Percentiles rank a stretch among this genome's conserved stretches.
phyloP scores from a whole-genome alignment of 2,113 vertebrate species.

The Suricata suricatta region DNA sequence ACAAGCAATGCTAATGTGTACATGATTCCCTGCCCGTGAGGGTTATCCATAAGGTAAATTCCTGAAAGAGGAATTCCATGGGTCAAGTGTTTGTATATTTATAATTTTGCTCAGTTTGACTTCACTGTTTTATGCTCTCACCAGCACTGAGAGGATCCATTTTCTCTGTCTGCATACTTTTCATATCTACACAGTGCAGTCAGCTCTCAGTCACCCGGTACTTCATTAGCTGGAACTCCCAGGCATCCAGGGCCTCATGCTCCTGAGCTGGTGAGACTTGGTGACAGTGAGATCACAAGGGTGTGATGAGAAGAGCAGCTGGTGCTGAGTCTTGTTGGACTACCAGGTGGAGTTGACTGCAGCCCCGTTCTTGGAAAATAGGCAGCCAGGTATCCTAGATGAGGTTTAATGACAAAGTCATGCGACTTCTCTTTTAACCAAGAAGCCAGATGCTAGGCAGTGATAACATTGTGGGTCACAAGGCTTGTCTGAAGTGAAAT shows the following conservation, averaged over 20 bases:
- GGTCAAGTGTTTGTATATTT: background rate
- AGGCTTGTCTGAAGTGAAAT: background rate
- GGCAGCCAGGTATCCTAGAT: background rate
- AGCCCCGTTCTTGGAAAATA: background rate
- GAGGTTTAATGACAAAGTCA: background rate
- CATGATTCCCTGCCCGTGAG: rapidly evolving
- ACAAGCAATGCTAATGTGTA: background rate
- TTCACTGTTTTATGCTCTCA: no score
- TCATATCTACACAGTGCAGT: background rate
- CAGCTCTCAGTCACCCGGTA: background rate
- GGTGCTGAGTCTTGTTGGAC: background rate
- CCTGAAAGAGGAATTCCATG: background rate
- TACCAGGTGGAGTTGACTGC: background rate
- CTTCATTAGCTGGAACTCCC: background rate
- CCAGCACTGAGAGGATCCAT: background rate
- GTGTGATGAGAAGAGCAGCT: background rate
- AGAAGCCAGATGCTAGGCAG: background rate
- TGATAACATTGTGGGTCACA: background rate
- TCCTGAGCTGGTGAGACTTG: background rate
- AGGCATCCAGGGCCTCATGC: background rate
- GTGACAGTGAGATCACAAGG: background rate
- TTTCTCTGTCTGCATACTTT: background rate
- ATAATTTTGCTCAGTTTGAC: background rate
- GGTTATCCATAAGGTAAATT: background rate
- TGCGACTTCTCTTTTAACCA: background rate